These are phyloP conservation scores for Menura novaehollandiae DNA, from an alignment of 2,113 vertebrate genomes.

Conservation along the genomic window DNA sequence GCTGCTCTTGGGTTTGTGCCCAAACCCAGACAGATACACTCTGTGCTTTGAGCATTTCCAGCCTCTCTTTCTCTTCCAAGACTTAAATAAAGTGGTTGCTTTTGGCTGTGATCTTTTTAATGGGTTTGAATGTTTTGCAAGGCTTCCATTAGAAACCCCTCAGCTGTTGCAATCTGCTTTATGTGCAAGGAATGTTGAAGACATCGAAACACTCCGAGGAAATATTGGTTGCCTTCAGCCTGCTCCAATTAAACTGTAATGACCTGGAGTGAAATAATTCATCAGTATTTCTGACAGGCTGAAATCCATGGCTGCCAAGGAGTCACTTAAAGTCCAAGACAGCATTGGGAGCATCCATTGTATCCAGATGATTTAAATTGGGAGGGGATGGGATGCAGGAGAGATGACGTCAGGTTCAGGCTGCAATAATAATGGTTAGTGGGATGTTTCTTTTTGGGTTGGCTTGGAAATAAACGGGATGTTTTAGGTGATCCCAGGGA, in stretches of 20 bases:
- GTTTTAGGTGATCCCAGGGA: not conserved
- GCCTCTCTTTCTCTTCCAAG: constrained; percentile 17
- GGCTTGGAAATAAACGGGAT: not conserved
- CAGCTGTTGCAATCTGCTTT: not conserved
- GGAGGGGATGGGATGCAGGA: not conserved
- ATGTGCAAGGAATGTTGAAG: accelerated
- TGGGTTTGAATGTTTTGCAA: not conserved
- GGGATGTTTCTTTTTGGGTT: not conserved
- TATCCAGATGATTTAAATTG: accelerated
- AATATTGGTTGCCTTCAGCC: not conserved
- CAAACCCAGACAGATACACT: not conserved
- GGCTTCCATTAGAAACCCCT: not conserved
- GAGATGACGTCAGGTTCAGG: not conserved
- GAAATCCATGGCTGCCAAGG: not conserved
- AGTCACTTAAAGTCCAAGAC: not conserved
- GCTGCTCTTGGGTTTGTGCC: constrained; percentile 18
- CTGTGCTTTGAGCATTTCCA: not conserved
- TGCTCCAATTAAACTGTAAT: not conserved
- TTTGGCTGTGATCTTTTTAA: constrained; percentile 6
- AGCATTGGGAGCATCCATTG: accelerated
- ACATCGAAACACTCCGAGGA: accelerated
- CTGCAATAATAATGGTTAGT: not conserved
- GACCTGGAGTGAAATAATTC: not conserved
- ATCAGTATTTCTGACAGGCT: not conserved
- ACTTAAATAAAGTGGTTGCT: not conserved